Base-by-base conservation (phyloP, 2,888 invertebrate genomes). In the Hemaris fuciformis region DNA sequence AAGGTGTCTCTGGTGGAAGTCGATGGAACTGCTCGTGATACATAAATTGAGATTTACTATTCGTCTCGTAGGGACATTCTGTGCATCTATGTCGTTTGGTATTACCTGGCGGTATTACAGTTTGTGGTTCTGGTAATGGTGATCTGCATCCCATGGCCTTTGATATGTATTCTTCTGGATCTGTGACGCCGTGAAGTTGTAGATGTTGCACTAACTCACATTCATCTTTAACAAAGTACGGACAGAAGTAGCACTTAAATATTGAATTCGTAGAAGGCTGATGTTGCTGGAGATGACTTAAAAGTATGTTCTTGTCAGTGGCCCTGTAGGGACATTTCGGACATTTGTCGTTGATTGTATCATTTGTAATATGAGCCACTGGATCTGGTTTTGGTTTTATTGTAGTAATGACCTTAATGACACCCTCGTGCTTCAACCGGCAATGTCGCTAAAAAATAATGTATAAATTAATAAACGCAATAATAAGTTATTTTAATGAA, bases 11-110 rank as follows among this genome's bases (percentile, higher is more conserved):
- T 60, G 95, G 93, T 0, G 95, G 95, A 42, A 87, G 79, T 15
- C 95, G 93, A 79, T 98, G 98, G 80, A 97, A 96, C 77, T 97
- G 97, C 77, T 96, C 96, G 79, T 98, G 98, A 80, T 97, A 97
- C 79, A 96, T 94, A 84, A 95, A 97, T 83, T 97, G 97, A 25
- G 96, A 96, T 83, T 96, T 97, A 81, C 96, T 96, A 79, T 97
- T 97, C 42, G 96, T 96, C 69, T 96, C 96, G 80, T 97, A 97
- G 0, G 98, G 97, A 83, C 98, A 98, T 61, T 95, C 94, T 4
- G 94, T 93, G 79, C 98, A 98, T 78, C 94, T 94, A 82, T 97
- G 96, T 65, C 96, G 94, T 76, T 96, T 96, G 3, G 88, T 87
- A 8, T 77, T 67, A 20, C 72, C 70, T 0, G 83, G 71, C 38